Percentiles rank a stretch among this genome's conserved stretches.
phyloP scores from a whole-genome alignment of 2,113 vertebrate genomes.

The Lucifuga dentata region DNA sequence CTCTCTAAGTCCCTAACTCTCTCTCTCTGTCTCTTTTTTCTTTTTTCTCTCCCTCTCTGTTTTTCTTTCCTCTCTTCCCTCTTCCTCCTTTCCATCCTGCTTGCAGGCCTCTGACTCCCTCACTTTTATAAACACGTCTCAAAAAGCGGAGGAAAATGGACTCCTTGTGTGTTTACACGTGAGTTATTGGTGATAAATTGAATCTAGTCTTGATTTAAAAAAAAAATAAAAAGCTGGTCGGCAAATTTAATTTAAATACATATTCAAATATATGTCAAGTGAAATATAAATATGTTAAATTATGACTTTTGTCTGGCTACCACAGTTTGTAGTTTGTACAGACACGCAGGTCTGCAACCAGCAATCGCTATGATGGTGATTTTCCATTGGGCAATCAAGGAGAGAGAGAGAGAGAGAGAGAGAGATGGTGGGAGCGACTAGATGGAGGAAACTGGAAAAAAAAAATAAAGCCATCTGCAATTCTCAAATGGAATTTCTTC shows the following conservation, averaged over 20 bases:
- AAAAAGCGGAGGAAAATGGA: constrained; percentile 6
- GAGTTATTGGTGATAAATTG: constrained; percentile 12
- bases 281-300: not conserved
- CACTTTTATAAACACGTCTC: constrained; percentile 24
- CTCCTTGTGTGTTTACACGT: not conserved
- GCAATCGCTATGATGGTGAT: constrained; percentile 77
- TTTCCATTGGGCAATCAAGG: constrained; percentile 76
- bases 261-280: constrained; percentile 16
- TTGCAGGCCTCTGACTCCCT: constrained; percentile 12
- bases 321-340: constrained; percentile 27
- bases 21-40: constrained; percentile 18
- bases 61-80: not conserved
- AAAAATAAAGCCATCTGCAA: constrained; percentile 76
- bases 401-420: constrained; percentile 38
- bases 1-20: constrained; percentile 10
- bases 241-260: not conserved
- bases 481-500: constrained; percentile 83
- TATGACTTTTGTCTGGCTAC: constrained; percentile 13
- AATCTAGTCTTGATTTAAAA: not conserved
- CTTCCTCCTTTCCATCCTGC: not conserved
- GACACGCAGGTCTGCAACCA: constrained; percentile 22
- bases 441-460: constrained; percentile 77
- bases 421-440: constrained; percentile 65
- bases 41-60: constrained; percentile 37
- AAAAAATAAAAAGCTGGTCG: constrained; percentile 20